Percentiles rank a stretch among this genome's conserved stretches.
Evolutionary conservation across 2,888 invertebrate species (phyloP).

Genomic region (Pseudococcus longispinus): DNA sequence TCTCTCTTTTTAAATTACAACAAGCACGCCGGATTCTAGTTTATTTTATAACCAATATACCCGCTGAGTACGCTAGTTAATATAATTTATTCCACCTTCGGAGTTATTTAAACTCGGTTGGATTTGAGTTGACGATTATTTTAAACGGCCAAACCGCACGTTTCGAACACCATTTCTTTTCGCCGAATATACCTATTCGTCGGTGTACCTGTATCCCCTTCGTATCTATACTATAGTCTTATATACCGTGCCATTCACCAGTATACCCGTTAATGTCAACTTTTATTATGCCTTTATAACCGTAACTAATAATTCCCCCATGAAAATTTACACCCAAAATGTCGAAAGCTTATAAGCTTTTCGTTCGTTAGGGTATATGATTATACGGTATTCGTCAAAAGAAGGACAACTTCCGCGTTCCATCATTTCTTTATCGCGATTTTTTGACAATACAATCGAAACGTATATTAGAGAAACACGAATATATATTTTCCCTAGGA

Average conservation of each 20-base stretch:
- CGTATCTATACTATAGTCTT: background rate
- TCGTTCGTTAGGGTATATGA: background rate
- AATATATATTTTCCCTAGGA: background rate
- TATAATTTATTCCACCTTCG: constrained; percentile 56
- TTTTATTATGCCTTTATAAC: constrained; percentile 20
- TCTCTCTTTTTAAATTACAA: constrained; percentile 53
- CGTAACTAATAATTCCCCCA: background rate
- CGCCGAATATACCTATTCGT: constrained; percentile 1
- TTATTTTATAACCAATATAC: constrained; percentile 56
- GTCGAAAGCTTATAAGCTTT: background rate
- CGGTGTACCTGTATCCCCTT: background rate
- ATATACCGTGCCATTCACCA: background rate
- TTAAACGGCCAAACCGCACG: constrained; percentile 55
- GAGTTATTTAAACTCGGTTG: constrained; percentile 55
- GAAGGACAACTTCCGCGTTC: constrained; percentile 4
- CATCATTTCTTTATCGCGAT: background rate
- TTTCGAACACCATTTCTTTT: constrained; percentile 54
- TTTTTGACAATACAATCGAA: background rate
- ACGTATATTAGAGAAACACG: background rate
- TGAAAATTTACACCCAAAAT: background rate
- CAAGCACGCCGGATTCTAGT: constrained; percentile 53
- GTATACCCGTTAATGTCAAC: constrained; percentile 44
- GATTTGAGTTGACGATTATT: constrained; percentile 56
- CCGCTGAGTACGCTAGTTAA: constrained; percentile 56
- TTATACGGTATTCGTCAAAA: background rate